Evolutionary conservation across 2,888 invertebrate species (phyloP).

Genomic region (Deilephila porcellus): DNA sequence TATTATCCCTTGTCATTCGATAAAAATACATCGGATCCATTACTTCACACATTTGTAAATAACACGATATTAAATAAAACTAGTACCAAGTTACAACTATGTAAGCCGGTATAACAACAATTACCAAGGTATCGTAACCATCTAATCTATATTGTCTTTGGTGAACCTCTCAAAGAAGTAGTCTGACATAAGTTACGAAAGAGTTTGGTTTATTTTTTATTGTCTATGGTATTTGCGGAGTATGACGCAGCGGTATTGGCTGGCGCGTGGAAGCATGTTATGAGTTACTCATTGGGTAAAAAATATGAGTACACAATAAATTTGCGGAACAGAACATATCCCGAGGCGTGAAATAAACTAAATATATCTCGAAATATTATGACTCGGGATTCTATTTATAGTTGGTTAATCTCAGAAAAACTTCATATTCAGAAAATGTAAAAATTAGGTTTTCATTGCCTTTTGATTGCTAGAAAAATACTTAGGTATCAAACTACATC

Average conservation of each 20-base stretch:
- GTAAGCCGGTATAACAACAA: neutral
- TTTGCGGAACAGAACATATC: neutral
- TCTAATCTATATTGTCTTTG: too few species aligned
- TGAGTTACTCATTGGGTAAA: slow-evolving; percentile 16
- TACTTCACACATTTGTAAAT: too few species aligned
- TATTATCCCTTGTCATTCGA: too few species aligned
- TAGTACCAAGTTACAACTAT: neutral
- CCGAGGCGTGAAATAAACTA: neutral
- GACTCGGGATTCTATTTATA: too few species aligned
- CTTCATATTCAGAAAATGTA: too few species aligned
- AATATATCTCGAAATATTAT: neutral
- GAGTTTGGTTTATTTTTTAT: neutral
- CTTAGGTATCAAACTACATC: too few species aligned
- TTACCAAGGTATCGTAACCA: neutral
- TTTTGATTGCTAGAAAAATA: too few species aligned
- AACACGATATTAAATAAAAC: too few species aligned
- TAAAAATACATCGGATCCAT: too few species aligned
- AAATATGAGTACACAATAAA: slow-evolving; percentile 6
- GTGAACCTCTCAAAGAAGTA: too few species aligned
- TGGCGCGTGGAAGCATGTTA: slow-evolving; percentile 26
- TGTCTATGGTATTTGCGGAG: slow-evolving; percentile 17
- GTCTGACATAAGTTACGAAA: neutral
- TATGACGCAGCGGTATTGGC: slow-evolving; percentile 26
- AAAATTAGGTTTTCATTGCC: too few species aligned
- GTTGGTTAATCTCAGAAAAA: too few species aligned